These are phyloP conservation scores for Microcebus lehilahytsara DNA, from an alignment of 2,113 vertebrate genomes.

Conservation along the genomic window DNA sequence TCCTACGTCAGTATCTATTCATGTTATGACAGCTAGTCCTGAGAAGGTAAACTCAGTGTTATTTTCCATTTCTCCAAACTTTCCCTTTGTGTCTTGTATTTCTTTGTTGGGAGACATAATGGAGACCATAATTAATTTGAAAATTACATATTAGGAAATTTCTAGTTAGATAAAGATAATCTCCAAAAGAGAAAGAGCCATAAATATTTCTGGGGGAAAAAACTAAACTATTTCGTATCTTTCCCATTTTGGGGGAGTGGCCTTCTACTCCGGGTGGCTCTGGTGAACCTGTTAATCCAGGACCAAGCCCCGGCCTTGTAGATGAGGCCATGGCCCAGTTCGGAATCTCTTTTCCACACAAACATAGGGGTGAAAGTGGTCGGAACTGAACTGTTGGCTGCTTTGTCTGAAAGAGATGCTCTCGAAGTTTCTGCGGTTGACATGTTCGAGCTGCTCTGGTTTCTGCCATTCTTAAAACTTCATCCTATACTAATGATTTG, in stretches of 20 bases:
- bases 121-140: not conserved
- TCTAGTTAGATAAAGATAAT: not conserved
- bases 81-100: not conserved
- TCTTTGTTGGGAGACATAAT: not conserved
- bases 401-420: not conserved
- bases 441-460: not conserved
- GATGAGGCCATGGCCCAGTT: not conserved
- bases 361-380: not conserved
- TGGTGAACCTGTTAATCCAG: not conserved
- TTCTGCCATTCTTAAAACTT: not conserved
- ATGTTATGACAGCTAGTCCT: not conserved
- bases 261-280: not conserved
- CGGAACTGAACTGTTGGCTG: not conserved
- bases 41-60: not conserved
- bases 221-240: not conserved
- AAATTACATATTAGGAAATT: not conserved
- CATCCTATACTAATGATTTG: not conserved
- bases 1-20: not conserved
- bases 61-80: not conserved
- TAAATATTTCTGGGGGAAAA: not conserved
- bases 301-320: accelerated
- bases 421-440: not conserved
- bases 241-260: not conserved
- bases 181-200: not conserved
- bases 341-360: not conserved